Evolutionary conservation across 2,888 invertebrate genomes (phyloP), one percentile per base, ranked within the genome.

Genomic region (Oligia latruncula): DNA sequence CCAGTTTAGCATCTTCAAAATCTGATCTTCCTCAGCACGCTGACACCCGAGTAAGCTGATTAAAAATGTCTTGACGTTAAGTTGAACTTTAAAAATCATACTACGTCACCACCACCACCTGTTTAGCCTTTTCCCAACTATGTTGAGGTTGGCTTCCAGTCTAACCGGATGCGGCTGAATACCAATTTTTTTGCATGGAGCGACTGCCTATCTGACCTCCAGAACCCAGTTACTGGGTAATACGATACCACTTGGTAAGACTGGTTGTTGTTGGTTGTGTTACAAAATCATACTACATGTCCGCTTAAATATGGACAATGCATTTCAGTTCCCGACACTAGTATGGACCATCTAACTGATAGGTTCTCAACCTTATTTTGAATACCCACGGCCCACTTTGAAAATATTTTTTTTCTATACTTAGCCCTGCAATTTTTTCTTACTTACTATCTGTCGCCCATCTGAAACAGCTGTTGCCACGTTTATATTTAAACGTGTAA

Each of bases 21-120:
- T 40, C 35, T 20, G 20, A 65, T 11, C 23, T 40, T 23, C 8
- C 1, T 40, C 11, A 60, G 29, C 20, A 43, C 23, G 9, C 35
- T 80, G 15, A 55, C 8, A 17, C 35, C 52, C 1, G 46, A 58
- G 35, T 52, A 43, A 11, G 6, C 29, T 49, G 40, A 20, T 43
- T 66, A 60, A 35, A n/a, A 65, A 58, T 73, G 3, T 81, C 20
- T 5, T 52, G 58, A n/a, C 5, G 35, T 58, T 23, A 81, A 13
- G 4, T 72, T 20, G 15, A 74, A 43, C 58, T 60, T 29, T 15
- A 60, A 66, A 74, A 70, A 35, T 35, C 4, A n/a, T 62, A n/a
- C 15, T 43, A 68, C 43, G 43, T n/a, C 40, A 40, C 40, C 40
- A 40, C 40, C 40, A 5, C 40, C 40, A 40, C 40, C 40, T 40